These are phyloP conservation scores for Petrolisthes manimaculis DNA, from an alignment of 2,888 invertebrate species.

Conservation along the genomic window DNA sequence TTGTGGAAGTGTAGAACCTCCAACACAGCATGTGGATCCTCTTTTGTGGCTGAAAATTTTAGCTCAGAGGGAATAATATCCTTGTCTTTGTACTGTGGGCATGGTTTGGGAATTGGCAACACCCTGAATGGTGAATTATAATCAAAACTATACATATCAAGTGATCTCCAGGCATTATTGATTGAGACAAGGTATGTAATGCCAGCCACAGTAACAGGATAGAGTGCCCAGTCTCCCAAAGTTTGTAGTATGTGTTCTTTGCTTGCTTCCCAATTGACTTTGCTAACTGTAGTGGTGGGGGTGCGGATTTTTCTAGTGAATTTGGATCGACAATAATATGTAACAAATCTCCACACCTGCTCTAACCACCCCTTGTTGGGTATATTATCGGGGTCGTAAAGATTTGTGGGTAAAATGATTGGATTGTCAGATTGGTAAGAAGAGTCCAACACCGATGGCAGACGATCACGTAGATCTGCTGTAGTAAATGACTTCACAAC, in stretches of 20 bases:
- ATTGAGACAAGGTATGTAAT: constrained; percentile 11
- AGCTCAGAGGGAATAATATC: neutral
- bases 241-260: neutral
- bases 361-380: constrained; percentile 9
- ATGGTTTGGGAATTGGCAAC: constrained; percentile 27
- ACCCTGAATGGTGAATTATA: neutral
- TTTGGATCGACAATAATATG: neutral
- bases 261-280: neutral
- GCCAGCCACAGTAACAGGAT: neutral
- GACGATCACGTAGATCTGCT: constrained; percentile 17
- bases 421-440: neutral
- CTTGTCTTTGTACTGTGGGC: neutral
- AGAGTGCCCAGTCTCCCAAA: constrained; percentile 40
- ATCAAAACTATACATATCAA: neutral
- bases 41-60: constrained; percentile 14
- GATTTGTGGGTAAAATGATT: neutral
- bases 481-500: constrained; percentile 27
- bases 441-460: neutral
- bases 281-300: too few relatives aligned
- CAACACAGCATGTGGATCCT: constrained; percentile 21
- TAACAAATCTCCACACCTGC: constrained; percentile 19
- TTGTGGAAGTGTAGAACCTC: constrained; percentile 15
- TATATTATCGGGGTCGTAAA: neutral
- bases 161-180: constrained; percentile 11
- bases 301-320: too few relatives aligned